phyloP scores from a whole-genome alignment of 2,113 vertebrate genomes.

The Apistogramma diplotaenia region DNA sequence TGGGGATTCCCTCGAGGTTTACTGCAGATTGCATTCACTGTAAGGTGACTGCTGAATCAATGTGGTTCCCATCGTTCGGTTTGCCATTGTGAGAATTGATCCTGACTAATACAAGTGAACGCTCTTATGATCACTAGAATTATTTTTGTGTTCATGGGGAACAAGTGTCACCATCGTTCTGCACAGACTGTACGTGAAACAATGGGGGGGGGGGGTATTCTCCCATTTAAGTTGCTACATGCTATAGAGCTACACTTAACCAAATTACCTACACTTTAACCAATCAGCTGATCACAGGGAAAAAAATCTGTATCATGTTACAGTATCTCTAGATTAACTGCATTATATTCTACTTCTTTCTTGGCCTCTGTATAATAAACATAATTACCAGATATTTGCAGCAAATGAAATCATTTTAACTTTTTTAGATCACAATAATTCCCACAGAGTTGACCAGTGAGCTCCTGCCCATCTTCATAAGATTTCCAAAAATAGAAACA shows the following conservation, averaged over 20 bases:
- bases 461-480: not conserved
- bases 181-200: not conserved
- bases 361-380: not conserved
- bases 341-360: not conserved
- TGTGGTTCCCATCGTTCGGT: slow-evolving; percentile 75
- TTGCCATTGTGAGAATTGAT: slow-evolving; percentile 69
- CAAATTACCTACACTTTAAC: not conserved
- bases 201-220: not conserved
- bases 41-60: slow-evolving; percentile 73
- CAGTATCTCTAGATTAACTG: not conserved
- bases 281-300: not conserved
- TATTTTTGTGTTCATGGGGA: not conserved
- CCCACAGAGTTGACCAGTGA: not conserved
- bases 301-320: not conserved
- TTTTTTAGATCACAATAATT: not conserved
- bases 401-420: not conserved
- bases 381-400: not conserved
- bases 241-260: not conserved
- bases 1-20: slow-evolving; percentile 65
- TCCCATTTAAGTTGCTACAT: slow-evolving; percentile 3
- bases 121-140: slow-evolving; percentile 22
- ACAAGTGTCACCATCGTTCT: not conserved
- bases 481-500: not conserved
- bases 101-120: slow-evolving; percentile 36
- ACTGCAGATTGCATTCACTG: slow-evolving; percentile 62